These are phyloP conservation scores for Ormia ochracea DNA, from an alignment of 2,888 invertebrate species.

Conservation along the genomic window DNA sequence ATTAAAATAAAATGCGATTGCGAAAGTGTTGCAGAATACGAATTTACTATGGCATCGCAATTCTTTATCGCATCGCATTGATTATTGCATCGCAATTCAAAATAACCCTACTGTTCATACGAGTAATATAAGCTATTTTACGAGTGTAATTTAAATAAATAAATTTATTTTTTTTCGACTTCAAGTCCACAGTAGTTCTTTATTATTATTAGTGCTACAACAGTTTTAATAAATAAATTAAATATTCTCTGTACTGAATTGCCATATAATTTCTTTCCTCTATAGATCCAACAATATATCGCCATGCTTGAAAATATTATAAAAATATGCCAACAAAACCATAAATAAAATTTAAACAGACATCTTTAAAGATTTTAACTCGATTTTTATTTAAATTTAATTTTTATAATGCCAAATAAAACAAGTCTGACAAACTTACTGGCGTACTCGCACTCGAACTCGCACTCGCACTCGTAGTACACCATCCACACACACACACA, in stretches of 20 bases:
- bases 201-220: not conserved
- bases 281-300: not conserved
- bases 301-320: not conserved
- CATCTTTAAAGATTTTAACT: not conserved
- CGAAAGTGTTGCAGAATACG: too few species aligned
- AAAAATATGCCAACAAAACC: not conserved
- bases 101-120: too few species aligned
- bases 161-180: too few species aligned
- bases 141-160: not conserved
- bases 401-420: slow-evolving; percentile 23
- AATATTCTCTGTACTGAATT: not conserved
- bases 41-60: too few species aligned
- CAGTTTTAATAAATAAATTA: not conserved
- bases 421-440: not conserved
- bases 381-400: slow-evolving; percentile 2
- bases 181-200: too few species aligned
- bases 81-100: too few species aligned
- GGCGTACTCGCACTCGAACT: not conserved
- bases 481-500: not conserved
- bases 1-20: too few species aligned
- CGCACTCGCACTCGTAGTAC: not conserved
- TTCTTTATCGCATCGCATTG: too few species aligned
- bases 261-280: not conserved
- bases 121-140: not conserved
- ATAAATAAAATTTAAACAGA: not conserved